Percentiles rank a stretch among this genome's conserved stretches.
These are phyloP conservation scores for Physella acuta DNA, from an alignment of 1,140 invertebrate species.

Conservation along the genomic window DNA sequence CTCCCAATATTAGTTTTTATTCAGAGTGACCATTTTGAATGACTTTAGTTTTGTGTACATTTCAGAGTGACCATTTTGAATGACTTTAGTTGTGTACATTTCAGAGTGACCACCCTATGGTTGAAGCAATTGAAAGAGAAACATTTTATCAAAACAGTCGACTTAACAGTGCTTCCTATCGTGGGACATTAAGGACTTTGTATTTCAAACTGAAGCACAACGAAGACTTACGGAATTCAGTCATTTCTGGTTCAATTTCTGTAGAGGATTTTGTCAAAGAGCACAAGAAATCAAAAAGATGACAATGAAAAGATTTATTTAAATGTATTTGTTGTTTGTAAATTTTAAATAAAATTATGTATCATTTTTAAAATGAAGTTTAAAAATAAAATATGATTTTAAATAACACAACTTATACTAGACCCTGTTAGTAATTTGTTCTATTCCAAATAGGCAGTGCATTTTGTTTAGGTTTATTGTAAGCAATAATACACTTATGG, in stretches of 20 bases:
- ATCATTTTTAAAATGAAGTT: too few species aligned
- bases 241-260: conserved; percentile 28
- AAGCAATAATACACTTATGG: too few species aligned
- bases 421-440: too few species aligned
- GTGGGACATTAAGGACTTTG: conserved; percentile 36
- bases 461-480: too few species aligned
- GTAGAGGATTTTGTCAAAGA: conserved; percentile 37
- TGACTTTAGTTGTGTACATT: conserved; percentile 11
- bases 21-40: background rate
- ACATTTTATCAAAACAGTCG: conserved; percentile 36
- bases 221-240: conserved; percentile 31
- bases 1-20: background rate
- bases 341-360: too few species aligned
- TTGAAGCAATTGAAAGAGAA: conserved; percentile 43
- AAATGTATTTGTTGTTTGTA: background rate
- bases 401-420: too few species aligned
- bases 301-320: background rate
- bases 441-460: too few species aligned
- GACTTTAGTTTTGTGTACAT: background rate
- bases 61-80: background rate
- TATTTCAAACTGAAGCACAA: conserved; percentile 40
- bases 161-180: conserved; percentile 33
- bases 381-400: too few species aligned
- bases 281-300: conserved; percentile 27
- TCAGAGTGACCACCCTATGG: conserved; percentile 28